phyloP scores from a whole-genome alignment of 2,888 invertebrate species.

The Tribolium freemani region DNA sequence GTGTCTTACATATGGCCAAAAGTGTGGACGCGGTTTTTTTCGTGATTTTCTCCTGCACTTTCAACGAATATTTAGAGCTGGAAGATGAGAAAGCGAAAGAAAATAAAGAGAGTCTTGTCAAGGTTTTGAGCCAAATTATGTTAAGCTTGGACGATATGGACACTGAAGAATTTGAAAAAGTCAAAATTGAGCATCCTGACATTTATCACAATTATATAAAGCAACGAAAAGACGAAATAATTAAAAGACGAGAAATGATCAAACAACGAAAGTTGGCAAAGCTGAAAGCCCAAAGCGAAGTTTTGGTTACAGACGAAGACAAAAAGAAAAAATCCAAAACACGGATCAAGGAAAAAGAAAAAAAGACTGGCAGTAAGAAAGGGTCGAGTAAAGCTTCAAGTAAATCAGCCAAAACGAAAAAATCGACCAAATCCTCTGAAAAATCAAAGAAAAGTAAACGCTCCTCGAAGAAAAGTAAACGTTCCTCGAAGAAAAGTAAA shows the following conservation, averaged over 20 bases:
- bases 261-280: not conserved
- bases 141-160: conserved; percentile 48
- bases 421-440: conserved; percentile 34
- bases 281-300: not conserved
- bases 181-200: conserved; percentile 42
- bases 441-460: not conserved
- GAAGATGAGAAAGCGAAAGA: conserved; percentile 38
- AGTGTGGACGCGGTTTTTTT: conserved; percentile 53
- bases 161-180: conserved; percentile 47
- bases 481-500: conserved; percentile 5
- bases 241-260: conserved; percentile 40
- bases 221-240: conserved; percentile 49
- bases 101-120: conserved; percentile 42
- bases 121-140: conserved; percentile 30
- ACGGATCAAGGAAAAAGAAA: conserved; percentile 18
- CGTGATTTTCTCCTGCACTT: conserved; percentile 54
- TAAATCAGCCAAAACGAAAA: conserved; percentile 39
- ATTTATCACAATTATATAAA: conserved; percentile 51
- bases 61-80: conserved; percentile 50
- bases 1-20: conserved; percentile 54
- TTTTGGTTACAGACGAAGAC: not conserved
- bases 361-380: conserved; percentile 25
- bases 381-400: conserved; percentile 29
- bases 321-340: conserved; percentile 1
- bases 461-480: conserved; percentile 5